phyloP scores from a whole-genome alignment of 2,888 invertebrate genomes.

The Caenorhabditis sp. region DNA sequence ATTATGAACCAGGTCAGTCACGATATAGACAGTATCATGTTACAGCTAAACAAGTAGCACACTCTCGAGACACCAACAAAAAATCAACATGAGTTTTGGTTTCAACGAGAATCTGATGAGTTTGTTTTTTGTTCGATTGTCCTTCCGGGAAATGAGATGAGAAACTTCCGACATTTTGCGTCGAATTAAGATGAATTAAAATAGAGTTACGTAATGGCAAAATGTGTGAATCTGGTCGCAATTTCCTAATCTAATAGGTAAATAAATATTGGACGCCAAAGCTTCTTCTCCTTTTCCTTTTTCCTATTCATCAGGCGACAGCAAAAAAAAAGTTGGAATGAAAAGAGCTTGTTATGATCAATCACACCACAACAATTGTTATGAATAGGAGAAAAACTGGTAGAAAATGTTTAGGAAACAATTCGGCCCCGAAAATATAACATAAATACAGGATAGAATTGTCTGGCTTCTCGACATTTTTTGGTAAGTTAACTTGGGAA shows the following conservation, averaged over 20 bases:
- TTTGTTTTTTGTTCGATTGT: no score
- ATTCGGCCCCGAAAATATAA: neutral
- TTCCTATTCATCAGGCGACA: neutral
- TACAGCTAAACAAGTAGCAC: neutral
- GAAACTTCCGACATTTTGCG: neutral
- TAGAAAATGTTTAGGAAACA: neutral
- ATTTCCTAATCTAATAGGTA: neutral
- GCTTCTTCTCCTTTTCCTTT: no score
- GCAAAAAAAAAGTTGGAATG: neutral
- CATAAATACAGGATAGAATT: no score
- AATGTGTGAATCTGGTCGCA: neutral
- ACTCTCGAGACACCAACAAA: no score
- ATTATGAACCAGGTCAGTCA: neutral
- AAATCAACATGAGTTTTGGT: no score
- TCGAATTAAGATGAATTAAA: no score
- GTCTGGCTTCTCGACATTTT: neutral
- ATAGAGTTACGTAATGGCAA: neutral
- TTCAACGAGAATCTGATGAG: no score
- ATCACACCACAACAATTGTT: neutral
- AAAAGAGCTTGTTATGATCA: neutral
- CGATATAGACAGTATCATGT: neutral
- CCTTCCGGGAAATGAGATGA: no score
- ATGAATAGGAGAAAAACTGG: neutral
- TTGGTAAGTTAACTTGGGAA: no score
- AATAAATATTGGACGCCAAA: neutral